phyloP scores from a whole-genome alignment of 1,140 invertebrate genomes.

The Calosoma granatense region DNA sequence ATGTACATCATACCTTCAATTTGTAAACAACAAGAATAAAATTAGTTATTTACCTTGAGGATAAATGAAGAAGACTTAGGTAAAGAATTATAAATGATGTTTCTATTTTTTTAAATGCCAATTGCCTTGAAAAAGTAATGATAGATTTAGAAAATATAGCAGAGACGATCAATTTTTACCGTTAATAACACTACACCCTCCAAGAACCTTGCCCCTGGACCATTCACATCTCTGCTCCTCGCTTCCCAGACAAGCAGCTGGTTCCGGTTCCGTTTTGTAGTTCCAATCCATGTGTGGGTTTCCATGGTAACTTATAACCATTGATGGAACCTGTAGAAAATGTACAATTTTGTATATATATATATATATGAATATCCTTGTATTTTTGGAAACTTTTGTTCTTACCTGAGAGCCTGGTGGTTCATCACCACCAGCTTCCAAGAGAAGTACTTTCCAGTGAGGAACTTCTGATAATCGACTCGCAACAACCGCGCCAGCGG shows the following conservation, averaged over 20 bases:
- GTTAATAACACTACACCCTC: constrained; percentile 55
- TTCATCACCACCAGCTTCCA: constrained; percentile 55
- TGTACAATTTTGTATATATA: background rate
- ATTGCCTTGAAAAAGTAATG: no score
- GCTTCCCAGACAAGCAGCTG: constrained; percentile 42
- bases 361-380: background rate
- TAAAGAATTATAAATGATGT: no score
- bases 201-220: constrained; percentile 46
- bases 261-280: constrained; percentile 51
- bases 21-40: constrained; percentile 44
- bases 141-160: no score
- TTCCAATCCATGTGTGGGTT: constrained; percentile 50
- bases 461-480: constrained; percentile 33
- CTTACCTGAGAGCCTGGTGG: constrained; percentile 33
- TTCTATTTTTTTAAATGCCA: background rate
- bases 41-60: no score
- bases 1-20: constrained; percentile 69
- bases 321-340: constrained; percentile 37
- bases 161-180: no score
- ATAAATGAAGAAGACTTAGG: no score
- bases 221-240: constrained; percentile 38
- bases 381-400: no score
- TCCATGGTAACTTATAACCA: constrained; percentile 42
- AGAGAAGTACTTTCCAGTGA: constrained; percentile 41
- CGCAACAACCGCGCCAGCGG: constrained; percentile 44